Base-by-base conservation (phyloP, 1,140 invertebrate species). In the Sycophila sp. region DNA sequence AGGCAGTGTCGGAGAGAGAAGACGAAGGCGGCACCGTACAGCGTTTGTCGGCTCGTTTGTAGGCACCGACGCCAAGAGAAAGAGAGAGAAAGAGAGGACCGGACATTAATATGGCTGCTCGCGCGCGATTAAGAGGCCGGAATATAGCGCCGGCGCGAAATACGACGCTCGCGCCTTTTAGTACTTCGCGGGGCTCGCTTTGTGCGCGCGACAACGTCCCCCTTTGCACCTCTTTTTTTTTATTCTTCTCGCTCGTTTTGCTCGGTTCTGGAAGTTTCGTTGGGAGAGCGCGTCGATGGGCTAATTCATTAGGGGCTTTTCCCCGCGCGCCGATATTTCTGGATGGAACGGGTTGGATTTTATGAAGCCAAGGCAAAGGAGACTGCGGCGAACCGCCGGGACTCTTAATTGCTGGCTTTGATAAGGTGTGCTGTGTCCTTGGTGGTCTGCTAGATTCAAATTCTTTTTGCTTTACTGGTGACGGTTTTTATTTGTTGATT, bases 21-120 rank as follows among this genome's bases (percentile, higher is more conserved):
- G 34, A 67, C 13, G 66, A 58, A 66, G 49, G 38, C 69, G 32
- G 40, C 62, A 15, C 49, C 47, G 38, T 59, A 38, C 19, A 51
- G 42, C 59, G 59, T 55, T 70, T 63, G 68, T 70, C 68, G 68
- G 68, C 59, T 42, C 68, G 68, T 70, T 70, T 70, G 68, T 70
- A 19, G 24, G 67, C 55, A 38, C 59, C 68, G 59, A 34, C 59
- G 28, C 47, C 32, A 34, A 62, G 38, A 59, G 38, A 62, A 40
- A n/a, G n/a, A n/a, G n/a, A 55, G 8, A 32, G 51, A 55, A 6
- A 55, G 51, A 30, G 40, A 42, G 45, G 3, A n/a, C 38, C 38
- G 53, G 38, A 47, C 53, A 58, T 67, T 58, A 67, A 58, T 58
- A 67, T 67, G 64, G 64, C 64, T 38, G 51, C 53, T 66, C 53